A percentile compares a stretch with the other conserved stretches of the same genome.
Conservation (phyloP, 1,140 invertebrate species). For the Polypedilum pembai region DNA sequence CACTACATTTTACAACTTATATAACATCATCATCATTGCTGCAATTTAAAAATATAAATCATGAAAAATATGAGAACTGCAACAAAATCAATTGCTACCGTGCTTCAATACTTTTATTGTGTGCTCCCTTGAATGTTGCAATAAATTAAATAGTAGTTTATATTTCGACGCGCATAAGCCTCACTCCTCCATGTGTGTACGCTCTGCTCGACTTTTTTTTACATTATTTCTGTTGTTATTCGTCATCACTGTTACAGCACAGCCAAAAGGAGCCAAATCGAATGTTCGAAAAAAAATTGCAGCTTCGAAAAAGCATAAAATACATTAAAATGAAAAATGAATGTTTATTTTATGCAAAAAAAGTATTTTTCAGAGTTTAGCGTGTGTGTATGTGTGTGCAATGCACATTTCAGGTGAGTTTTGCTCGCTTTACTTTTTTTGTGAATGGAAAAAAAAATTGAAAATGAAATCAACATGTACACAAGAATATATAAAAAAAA, state of each 20-base stretch:
- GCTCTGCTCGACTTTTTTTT: no score
- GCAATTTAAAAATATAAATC: not conserved
- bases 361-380: slow-evolving; percentile 21
- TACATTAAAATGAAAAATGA: slow-evolving; percentile 27
- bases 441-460: slow-evolving; percentile 21
- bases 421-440: not conserved
- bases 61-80: not conserved
- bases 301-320: slow-evolving; percentile 21
- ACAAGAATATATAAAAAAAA: slow-evolving; percentile 21
- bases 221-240: not conserved
- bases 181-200: no score
- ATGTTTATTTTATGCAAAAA: slow-evolving; percentile 27
- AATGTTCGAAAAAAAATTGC: slow-evolving; percentile 4
- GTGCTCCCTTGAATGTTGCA: slow-evolving; percentile 1
- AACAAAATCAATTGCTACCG: slow-evolving; percentile 2
- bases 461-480: slow-evolving; percentile 28
- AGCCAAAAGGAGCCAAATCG: not conserved
- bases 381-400: not conserved
- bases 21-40: not conserved
- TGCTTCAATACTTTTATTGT: not conserved
- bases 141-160: slow-evolving; percentile 28
- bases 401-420: not conserved
- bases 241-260: slow-evolving; percentile 18
- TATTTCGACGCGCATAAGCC: slow-evolving; percentile 15
- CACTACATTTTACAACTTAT: not conserved